phyloP scores from a whole-genome alignment of 2,113 vertebrate species.

The Corythoichthys intestinalis region DNA sequence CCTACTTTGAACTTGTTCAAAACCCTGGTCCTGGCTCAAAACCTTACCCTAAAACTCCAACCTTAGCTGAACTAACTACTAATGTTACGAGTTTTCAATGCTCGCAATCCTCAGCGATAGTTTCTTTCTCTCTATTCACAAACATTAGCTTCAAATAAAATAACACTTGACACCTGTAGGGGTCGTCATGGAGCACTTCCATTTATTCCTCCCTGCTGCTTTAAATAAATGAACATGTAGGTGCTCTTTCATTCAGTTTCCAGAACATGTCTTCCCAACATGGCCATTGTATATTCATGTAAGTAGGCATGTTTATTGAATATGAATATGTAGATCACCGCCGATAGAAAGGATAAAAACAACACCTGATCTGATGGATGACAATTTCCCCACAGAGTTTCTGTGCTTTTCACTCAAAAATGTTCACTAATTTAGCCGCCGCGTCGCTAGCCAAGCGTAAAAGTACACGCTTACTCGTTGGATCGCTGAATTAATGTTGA shows the following conservation, averaged over 20 bases:
- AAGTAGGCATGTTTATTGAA: slow-evolving; percentile 14
- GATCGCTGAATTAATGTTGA: slow-evolving; percentile 43
- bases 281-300: slow-evolving; percentile 9
- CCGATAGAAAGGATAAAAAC: slow-evolving; percentile 1
- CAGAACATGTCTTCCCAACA: not conserved
- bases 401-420: slow-evolving; percentile 36
- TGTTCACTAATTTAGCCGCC: slow-evolving; percentile 31
- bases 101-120: not conserved
- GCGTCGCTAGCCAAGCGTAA: slow-evolving; percentile 46
- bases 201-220: not conserved
- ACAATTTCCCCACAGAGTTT: slow-evolving; percentile 33
- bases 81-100: no score
- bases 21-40: no score
- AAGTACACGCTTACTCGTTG: slow-evolving; percentile 15
- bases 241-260: slow-evolving; percentile 1
- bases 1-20: no score
- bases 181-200: not conserved
- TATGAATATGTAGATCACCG: slow-evolving; percentile 18
- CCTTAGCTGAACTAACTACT: no score
- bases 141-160: not conserved
- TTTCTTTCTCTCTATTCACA: not conserved
- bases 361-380: slow-evolving; percentile 7
- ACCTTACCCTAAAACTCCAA: no score
- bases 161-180: not conserved
- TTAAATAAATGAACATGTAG: not conserved